A percentile compares a stretch with the other conserved stretches of the same genome.
Conservation (phyloP, 2,797 vertebrate genomes). For the Myotis findleyi region DNA sequence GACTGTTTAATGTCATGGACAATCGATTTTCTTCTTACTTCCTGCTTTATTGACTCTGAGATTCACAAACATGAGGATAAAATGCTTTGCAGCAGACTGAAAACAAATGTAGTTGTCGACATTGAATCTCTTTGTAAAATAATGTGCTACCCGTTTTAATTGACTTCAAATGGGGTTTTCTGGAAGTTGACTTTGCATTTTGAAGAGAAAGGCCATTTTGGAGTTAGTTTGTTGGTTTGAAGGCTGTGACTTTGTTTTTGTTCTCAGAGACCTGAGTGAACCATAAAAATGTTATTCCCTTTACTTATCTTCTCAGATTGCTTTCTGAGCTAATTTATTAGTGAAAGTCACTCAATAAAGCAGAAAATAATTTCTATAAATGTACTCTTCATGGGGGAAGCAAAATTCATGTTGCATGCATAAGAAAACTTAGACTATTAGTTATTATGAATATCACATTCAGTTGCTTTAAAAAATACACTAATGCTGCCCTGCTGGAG, state of each 20-base stretch:
- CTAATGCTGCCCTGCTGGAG: neutral
- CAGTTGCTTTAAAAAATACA: neutral
- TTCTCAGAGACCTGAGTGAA: neutral
- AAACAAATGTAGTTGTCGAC: neutral
- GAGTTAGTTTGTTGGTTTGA: neutral
- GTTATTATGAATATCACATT: constrained; percentile 5
- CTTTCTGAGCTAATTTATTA: neutral
- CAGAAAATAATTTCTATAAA: neutral
- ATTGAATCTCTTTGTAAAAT: neutral
- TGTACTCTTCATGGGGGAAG: neutral
- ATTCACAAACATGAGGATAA: constrained; percentile 55
- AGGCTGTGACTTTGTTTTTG: neutral
- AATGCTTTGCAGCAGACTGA: neutral
- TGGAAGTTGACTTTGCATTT: neutral
- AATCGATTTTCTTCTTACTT: constrained; percentile 39
- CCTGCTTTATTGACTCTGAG: constrained; percentile 51
- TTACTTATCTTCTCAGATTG: neutral
- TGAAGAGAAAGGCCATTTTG: neutral
- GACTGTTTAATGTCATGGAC: neutral
- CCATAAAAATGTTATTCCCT: neutral
- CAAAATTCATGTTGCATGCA: neutral
- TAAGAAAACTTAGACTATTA: neutral
- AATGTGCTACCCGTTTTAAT: neutral
- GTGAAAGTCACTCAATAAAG: constrained; percentile 4
- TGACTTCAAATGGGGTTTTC: neutral